Evolutionary conservation across 2,888 invertebrate species (phyloP).

Genomic region (Norana najaformis): DNA sequence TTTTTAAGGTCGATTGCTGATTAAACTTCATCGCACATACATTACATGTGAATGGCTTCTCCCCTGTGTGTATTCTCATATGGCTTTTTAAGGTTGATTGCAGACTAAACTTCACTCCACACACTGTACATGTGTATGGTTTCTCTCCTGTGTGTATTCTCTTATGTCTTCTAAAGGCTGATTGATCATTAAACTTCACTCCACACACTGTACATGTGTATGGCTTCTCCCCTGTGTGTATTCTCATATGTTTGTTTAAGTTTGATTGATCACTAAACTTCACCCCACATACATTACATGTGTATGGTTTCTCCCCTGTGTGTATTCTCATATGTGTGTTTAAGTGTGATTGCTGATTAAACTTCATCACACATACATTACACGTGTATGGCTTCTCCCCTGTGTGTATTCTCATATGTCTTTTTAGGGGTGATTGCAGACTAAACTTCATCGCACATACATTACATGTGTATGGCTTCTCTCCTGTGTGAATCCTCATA

Average conservation of each 20-base stretch:
- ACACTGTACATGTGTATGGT: not conserved
- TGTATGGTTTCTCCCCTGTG: slow-evolving; percentile 6
- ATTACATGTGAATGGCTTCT: too few relatives aligned
- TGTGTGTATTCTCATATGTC: not conserved
- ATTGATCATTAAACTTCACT: not conserved
- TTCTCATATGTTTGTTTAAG: not conserved
- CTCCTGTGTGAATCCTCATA: not conserved
- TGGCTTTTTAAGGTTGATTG: too few relatives aligned
- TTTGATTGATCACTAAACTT: not conserved
- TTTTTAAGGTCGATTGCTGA: too few relatives aligned
- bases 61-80: too few relatives aligned
- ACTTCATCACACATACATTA: not conserved
- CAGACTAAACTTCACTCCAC: not conserved
- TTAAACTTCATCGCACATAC: too few relatives aligned
- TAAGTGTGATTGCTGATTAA: not conserved
- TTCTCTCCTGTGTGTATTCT: slow-evolving; percentile 1
- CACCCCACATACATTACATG: not conserved
- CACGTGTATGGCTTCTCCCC: not conserved
- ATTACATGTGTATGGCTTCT: not conserved
- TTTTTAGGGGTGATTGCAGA: not conserved
- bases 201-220: slow-evolving; percentile 5
- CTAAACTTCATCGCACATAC: not conserved
- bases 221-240: not conserved
- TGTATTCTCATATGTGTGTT: not conserved
- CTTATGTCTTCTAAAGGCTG: not conserved